Evolutionary conservation across 1,140 invertebrate species (phyloP).

Genomic region (Drosophila insularis): DNA sequence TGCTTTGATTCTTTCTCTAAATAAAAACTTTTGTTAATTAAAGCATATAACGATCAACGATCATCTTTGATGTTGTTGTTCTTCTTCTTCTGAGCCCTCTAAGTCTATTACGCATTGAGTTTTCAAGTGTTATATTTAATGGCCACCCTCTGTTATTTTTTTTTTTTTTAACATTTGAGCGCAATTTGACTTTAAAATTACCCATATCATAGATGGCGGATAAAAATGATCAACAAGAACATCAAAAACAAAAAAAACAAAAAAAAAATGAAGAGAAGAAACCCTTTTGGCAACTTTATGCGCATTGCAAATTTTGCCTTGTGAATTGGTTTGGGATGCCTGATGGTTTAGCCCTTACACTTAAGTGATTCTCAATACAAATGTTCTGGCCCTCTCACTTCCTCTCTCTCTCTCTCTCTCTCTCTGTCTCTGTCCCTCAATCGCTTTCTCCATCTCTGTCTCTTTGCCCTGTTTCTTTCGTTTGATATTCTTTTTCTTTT

Average conservation of each 20-base stretch:
- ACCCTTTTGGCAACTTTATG: slow-evolving; percentile 25
- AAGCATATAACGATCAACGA: too few species aligned
- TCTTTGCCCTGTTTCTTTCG: slow-evolving; percentile 35
- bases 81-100: too few species aligned
- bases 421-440: slow-evolving; percentile 11
- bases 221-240: neutral
- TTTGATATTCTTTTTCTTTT: neutral
- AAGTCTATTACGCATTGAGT: too few species aligned
- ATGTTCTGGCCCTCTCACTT: slow-evolving; percentile 18
- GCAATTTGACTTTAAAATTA: slow-evolving; percentile 16
- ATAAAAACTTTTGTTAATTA: too few species aligned
- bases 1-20: too few species aligned
- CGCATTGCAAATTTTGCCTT: slow-evolving; percentile 21
- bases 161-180: too few species aligned
- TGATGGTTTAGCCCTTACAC: slow-evolving; percentile 54
- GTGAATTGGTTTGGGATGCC: slow-evolving; percentile 16
- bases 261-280: neutral
- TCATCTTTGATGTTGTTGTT: too few species aligned
- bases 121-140: too few species aligned
- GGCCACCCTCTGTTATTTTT: too few species aligned
- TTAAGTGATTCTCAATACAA: slow-evolving; percentile 56
- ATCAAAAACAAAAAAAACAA: neutral
- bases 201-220: slow-evolving; percentile 15
- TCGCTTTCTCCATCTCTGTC: neutral
- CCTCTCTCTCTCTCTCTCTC: slow-evolving; percentile 26